These are phyloP conservation scores for Rhinoraja longicauda DNA, from an alignment of 2,797 vertebrate species.

Conservation along the genomic window DNA sequence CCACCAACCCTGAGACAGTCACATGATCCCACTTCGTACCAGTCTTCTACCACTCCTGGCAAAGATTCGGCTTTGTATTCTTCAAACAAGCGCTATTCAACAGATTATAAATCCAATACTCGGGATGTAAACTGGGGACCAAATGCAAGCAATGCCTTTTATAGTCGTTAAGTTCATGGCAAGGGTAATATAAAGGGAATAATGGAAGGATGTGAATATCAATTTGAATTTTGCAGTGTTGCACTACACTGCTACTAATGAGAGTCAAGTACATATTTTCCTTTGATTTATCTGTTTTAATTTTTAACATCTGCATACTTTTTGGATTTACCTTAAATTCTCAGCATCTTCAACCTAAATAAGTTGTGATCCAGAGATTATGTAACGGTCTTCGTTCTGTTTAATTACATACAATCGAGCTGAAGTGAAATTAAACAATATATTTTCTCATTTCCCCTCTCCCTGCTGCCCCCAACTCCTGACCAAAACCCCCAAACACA, in stretches of 20 bases:
- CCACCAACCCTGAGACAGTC: conserved; percentile 12
- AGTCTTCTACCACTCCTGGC: neutral
- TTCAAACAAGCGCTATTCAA: conserved; percentile 4
- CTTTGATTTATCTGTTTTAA: neutral
- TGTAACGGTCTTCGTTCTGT: neutral
- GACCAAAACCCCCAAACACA: too few relatives aligned
- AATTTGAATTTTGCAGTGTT: neutral
- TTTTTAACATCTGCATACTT: neutral
- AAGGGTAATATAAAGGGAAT: neutral
- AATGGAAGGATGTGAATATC: neutral
- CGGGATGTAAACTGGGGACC: neutral
- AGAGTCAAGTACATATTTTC: neutral
- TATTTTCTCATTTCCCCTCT: neutral
- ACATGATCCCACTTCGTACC: neutral
- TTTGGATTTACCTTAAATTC: neutral
- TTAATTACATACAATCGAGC: neutral
- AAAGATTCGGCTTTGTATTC: conserved; percentile 23
- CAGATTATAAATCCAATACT: neutral
- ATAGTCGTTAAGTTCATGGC: neutral
- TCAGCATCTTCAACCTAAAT: neutral
- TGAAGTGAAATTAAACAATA: neutral
- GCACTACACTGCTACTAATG: neutral
- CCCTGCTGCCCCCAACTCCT: too few relatives aligned
- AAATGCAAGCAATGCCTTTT: neutral
- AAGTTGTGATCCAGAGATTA: neutral